Evolutionary conservation across 1,140 invertebrate species (phyloP).

Genomic region (Prorops nasuta): DNA sequence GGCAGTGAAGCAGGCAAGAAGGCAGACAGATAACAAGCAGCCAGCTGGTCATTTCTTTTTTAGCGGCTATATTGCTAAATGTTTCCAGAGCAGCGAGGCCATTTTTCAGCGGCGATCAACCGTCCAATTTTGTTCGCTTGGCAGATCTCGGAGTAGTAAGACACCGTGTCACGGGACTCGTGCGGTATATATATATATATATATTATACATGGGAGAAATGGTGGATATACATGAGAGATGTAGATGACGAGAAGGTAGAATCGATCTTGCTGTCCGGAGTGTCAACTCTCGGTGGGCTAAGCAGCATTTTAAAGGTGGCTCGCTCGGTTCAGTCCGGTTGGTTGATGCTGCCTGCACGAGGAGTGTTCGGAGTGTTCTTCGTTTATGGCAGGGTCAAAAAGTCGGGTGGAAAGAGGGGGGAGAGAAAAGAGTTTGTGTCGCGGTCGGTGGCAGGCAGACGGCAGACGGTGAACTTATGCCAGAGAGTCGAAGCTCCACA

Average conservation of each 20-base stretch:
- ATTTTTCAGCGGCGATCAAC: no score
- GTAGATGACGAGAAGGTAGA: not conserved
- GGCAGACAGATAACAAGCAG: no score
- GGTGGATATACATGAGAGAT: not conserved
- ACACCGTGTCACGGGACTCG: no score
- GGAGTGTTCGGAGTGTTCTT: slow-evolving; percentile 7
- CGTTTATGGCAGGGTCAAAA: slow-evolving; percentile 2
- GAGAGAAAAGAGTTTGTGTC: no score
- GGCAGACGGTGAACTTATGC: not conserved
- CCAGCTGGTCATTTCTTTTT: no score
- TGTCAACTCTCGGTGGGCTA: not conserved
- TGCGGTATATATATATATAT: no score
- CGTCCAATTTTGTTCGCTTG: no score
- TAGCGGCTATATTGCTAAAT: no score
- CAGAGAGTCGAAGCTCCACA: slow-evolving; percentile 1
- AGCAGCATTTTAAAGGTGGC: not conserved
- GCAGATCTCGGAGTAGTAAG: no score
- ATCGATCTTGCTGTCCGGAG: not conserved
- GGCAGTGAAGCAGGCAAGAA: no score
- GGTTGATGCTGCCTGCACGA: not conserved
- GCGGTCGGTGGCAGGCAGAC: not conserved
- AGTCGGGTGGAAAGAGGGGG: slow-evolving; percentile 2
- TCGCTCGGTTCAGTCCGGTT: not conserved
- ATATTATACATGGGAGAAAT: no score
- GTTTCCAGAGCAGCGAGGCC: no score